Percentiles rank a stretch among this genome's conserved stretches.
phyloP scores from a whole-genome alignment of 2,888 invertebrate species.

The Galeruca laticollis region DNA sequence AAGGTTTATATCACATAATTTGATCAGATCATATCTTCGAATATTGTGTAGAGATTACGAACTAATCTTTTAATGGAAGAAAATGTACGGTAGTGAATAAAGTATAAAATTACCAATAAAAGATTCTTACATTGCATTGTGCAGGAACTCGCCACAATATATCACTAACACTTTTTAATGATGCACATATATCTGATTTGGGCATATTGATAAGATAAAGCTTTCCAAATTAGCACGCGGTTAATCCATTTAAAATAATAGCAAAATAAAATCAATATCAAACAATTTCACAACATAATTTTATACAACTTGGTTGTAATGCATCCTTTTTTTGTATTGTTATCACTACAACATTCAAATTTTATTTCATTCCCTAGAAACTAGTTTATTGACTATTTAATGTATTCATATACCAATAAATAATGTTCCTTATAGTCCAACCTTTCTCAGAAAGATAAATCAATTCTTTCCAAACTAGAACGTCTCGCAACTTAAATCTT shows the following conservation, averaged over 20 bases:
- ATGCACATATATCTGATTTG: not conserved
- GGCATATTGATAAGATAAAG: not conserved
- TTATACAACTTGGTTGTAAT: too few species aligned
- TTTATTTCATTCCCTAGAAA: too few species aligned
- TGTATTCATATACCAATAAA: too few species aligned
- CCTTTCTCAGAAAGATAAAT: too few species aligned
- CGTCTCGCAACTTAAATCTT: not conserved
- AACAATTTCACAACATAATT: too few species aligned
- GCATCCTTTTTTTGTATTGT: not conserved
- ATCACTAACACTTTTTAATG: constrained; percentile 8
- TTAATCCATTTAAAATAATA: not conserved
- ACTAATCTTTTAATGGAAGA: not conserved
- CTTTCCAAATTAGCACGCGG: not conserved
- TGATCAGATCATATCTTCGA: not conserved
- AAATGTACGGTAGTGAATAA: not conserved
- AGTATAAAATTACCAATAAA: not conserved
- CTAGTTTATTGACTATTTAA: too few species aligned
- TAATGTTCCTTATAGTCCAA: too few species aligned
- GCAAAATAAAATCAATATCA: not conserved
- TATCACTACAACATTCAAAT: too few species aligned
- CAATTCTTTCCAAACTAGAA: not conserved
- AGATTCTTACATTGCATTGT: constrained; percentile 7
- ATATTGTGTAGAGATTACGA: not conserved
- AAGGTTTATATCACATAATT: too few species aligned
- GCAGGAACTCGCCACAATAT: constrained; percentile 13